Evolutionary conservation across 2,797 vertebrate genomes (phyloP).

Genomic region (Adrianichthys oophorus): DNA sequence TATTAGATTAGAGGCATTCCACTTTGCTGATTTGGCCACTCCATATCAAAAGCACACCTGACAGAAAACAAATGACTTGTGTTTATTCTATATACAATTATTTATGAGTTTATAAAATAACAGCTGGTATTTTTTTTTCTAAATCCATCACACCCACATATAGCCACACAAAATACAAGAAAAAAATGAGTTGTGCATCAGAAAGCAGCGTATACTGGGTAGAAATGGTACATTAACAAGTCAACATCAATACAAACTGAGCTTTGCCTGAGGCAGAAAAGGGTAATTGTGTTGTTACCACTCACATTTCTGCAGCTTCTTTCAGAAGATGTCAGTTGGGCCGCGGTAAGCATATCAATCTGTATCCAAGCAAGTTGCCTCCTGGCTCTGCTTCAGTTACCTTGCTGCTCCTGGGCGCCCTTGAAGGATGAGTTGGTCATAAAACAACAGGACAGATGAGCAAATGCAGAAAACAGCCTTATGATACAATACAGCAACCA

Average conservation of each 20-base stretch:
- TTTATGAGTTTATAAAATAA: slow-evolving; percentile 27
- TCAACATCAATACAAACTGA: slow-evolving; percentile 7
- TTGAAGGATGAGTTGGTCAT: slow-evolving; percentile 52
- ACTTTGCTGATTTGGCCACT: slow-evolving; percentile 34
- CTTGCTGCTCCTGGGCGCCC: slow-evolving; percentile 28
- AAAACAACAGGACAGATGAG: slow-evolving; percentile 45
- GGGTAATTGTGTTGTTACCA: slow-evolving; percentile 31
- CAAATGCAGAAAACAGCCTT: slow-evolving; percentile 33
- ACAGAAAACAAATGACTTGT: slow-evolving; percentile 44
- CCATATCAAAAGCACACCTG: slow-evolving; percentile 28
- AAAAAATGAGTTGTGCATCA: not conserved
- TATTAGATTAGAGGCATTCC: slow-evolving; percentile 49
- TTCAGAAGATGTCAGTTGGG: slow-evolving; percentile 20
- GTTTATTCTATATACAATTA: slow-evolving; percentile 18
- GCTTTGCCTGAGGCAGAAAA: slow-evolving; percentile 17
- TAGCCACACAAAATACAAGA: too few relatives aligned
- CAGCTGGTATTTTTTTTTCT: not conserved
- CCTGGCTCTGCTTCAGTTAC: slow-evolving; percentile 26
- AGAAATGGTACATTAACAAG: slow-evolving; percentile 16
- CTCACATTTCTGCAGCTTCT: slow-evolving; percentile 13
- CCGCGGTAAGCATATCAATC: slow-evolving; percentile 16
- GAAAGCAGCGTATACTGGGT: slow-evolving; percentile 19
- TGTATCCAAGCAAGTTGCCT: slow-evolving; percentile 29
- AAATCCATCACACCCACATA: too few relatives aligned
- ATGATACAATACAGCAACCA: slow-evolving; percentile 36